Percentiles rank a stretch among this genome's conserved stretches.
phyloP scores from a whole-genome alignment of 2,888 invertebrate genomes.

The Rhabditoides inermis region DNA sequence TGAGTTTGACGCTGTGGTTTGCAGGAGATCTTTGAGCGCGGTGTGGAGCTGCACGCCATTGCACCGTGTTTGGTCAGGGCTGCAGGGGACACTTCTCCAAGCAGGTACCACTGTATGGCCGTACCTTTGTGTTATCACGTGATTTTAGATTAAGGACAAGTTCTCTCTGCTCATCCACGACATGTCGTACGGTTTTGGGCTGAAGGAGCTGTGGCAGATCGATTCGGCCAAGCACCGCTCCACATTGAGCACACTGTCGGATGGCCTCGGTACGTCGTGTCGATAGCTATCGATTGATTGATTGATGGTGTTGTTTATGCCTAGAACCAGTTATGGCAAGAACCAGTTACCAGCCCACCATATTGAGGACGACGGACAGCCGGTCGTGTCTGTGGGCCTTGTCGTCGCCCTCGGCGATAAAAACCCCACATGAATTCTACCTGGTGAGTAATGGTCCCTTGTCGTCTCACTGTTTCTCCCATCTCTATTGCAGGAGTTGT shows the following conservation, averaged over 20 bases:
- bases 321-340: too few species aligned
- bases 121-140: too few species aligned
- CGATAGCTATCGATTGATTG: too few species aligned
- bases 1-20: too few species aligned
- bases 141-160: slow-evolving; percentile 62
- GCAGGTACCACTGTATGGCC: too few species aligned
- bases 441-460: too few species aligned
- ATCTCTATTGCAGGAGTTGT: background rate
- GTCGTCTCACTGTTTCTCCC: background rate
- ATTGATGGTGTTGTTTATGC: too few species aligned
- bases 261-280: too few species aligned
- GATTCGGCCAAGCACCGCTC: slow-evolving; percentile 75
- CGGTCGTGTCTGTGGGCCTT: slow-evolving; percentile 82
- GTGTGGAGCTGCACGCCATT: slow-evolving; percentile 95
- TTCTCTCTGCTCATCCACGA: slow-evolving; percentile 67
- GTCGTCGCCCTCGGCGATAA: slow-evolving; percentile 88
- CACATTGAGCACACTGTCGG: too few species aligned
- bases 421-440: too few species aligned
- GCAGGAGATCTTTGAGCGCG: slow-evolving; percentile 70
- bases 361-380: slow-evolving; percentile 59
- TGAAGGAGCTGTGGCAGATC: slow-evolving; percentile 93
- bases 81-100: slow-evolving; percentile 95
- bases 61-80: slow-evolving; percentile 92
- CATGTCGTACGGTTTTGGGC: slow-evolving; percentile 72
- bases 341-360: too few species aligned